phyloP scores from a whole-genome alignment of 2,797 vertebrate species.

The Dallia pectoralis region DNA sequence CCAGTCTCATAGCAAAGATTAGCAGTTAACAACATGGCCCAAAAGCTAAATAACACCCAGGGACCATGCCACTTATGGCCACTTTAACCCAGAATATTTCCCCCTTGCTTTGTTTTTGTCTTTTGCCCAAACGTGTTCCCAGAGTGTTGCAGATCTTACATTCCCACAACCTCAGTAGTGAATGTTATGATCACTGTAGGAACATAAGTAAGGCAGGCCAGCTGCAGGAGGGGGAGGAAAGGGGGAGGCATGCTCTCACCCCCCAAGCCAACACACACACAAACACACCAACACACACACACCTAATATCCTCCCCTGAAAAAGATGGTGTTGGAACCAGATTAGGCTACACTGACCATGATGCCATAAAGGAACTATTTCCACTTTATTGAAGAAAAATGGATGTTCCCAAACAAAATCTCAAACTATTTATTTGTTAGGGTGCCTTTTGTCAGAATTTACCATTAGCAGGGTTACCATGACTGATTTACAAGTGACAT shows the following conservation, averaged over 20 bases:
- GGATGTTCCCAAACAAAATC: no score
- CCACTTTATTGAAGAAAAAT: no score
- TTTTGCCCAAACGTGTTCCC: constrained; percentile 82
- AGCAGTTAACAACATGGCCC: constrained; percentile 83
- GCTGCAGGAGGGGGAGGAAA: constrained; percentile 54
- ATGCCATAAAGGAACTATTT: no score
- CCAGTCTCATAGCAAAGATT: constrained; percentile 76
- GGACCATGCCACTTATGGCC: constrained; percentile 84
- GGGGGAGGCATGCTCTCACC: constrained; percentile 9
- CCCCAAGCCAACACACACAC: no score
- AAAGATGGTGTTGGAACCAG: no score
- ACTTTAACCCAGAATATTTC: constrained; percentile 79
- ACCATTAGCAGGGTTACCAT: no score
- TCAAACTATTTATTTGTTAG: no score
- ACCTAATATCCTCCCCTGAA: constrained; percentile 29
- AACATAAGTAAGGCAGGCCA: constrained; percentile 65
- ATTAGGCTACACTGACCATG: not conserved
- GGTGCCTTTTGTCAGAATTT: no score
- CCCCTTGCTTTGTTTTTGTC: constrained; percentile 79
- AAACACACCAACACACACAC: no score
- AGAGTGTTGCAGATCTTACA: constrained; percentile 94
- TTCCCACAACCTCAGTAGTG: constrained; percentile 76
- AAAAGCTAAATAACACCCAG: constrained; percentile 86
- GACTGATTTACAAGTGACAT: no score
- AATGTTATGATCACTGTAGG: constrained; percentile 62